Evolutionary conservation across 1,140 invertebrate genomes (phyloP).

Genomic region (Drosophila nebulosa): DNA sequence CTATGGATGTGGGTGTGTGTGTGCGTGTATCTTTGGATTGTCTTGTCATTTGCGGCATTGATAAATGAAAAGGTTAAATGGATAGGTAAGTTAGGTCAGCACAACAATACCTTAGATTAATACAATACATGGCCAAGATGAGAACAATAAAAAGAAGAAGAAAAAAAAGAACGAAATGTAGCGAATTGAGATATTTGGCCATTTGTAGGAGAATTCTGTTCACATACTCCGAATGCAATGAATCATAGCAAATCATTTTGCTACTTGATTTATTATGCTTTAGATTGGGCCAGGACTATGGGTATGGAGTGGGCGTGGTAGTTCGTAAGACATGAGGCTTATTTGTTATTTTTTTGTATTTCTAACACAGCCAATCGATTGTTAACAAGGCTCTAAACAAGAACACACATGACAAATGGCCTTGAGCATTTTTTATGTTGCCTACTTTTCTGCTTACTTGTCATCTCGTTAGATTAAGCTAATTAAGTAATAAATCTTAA

Average conservation of each 20-base stretch:
- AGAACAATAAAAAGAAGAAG: not conserved
- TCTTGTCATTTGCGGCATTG: constrained; percentile 34
- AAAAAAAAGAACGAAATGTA: not conserved
- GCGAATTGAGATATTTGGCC: constrained; percentile 4
- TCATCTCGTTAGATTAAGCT: not conserved
- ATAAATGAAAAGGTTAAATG: constrained; percentile 64
- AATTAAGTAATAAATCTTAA: not conserved
- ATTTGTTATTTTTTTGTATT: constrained; percentile 33
- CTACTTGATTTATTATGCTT: constrained; percentile 60
- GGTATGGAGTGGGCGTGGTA: not conserved
- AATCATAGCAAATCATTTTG: constrained; percentile 60
- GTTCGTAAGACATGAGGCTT: constrained; percentile 46
- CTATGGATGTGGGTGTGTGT: not conserved
- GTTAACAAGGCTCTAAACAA: constrained; percentile 63
- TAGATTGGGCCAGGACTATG: too few species aligned
- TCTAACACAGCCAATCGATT: constrained; percentile 59
- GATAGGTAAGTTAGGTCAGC: constrained; percentile 12
- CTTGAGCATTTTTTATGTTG: constrained; percentile 1
- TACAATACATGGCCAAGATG: constrained; percentile 28
- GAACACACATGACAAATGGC: constrained; percentile 49
- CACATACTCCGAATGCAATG: constrained; percentile 57
- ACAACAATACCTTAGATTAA: constrained; percentile 17
- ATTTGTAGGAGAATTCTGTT: constrained; percentile 20
- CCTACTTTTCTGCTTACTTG: not conserved
- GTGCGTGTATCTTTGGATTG: constrained; percentile 13